Conservation (phyloP, 1,140 invertebrate species). For the Drosophila funebris region DNA sequence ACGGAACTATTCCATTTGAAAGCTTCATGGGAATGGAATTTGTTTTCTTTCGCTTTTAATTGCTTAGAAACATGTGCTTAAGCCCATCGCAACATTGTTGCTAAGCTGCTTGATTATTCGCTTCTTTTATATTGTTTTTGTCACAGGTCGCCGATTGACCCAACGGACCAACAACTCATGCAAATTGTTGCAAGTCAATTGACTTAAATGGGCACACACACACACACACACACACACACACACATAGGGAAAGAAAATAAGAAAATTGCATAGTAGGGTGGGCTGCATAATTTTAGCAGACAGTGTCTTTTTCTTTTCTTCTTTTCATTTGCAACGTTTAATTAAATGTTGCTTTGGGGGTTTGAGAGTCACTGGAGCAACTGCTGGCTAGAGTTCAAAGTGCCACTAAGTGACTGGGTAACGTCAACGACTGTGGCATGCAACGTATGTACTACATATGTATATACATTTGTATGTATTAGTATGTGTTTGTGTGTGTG, state of each 20-base stretch:
- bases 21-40: not conserved
- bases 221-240: not conserved
- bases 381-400: conserved; percentile 56
- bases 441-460: too few species aligned
- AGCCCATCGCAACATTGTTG: conserved; percentile 29
- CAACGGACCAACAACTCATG: conserved; percentile 44
- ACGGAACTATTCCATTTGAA: too few species aligned
- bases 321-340: conserved; percentile 11
- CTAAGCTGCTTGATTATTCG: not conserved
- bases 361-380: conserved; percentile 51
- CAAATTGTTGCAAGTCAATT: conserved; percentile 58
- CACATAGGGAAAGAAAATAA: not conserved
- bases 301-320: conserved; percentile 19
- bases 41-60: conserved; percentile 1
- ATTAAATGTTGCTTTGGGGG: conserved; percentile 18
- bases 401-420: conserved; percentile 75
- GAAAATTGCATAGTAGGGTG: conserved; percentile 14
- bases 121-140: not conserved
- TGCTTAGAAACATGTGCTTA: conserved; percentile 15
- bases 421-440: conserved; percentile 29
- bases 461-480: too few species aligned
- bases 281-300: conserved; percentile 36
- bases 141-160: conserved; percentile 44
- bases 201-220: conserved; percentile 46
- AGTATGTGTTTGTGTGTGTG: too few species aligned